Base-by-base conservation (phyloP, 2,113 vertebrate genomes). In the Macrotis lagotis region DNA sequence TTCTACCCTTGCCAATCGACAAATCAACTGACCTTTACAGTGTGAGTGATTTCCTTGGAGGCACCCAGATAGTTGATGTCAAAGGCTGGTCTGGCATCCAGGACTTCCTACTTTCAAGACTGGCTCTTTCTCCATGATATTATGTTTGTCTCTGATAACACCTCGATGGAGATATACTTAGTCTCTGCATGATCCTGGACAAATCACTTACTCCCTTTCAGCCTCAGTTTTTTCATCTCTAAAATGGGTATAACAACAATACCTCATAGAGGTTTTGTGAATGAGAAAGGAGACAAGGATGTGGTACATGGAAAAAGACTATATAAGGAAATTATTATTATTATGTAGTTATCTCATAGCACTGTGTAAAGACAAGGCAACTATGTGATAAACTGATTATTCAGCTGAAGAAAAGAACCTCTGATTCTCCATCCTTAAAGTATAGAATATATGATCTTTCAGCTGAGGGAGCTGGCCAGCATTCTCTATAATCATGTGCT, bases 401-500 rank as follows among this genome's bases (percentile, higher is more conserved):
- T 53, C 37, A 53, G 89, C 47, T 26, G 92, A 91, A 50, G 24
- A 91, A 44, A 19, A 51, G 31, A 25, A 25, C 26, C 11, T 95
- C 25, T 91, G 5, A 16, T 66, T 66, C 31, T 37, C 28, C 11
- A 37, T 92, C 90, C 90, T 95, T 96, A 47, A 95, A 95, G 92
- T 89, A 26, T 25, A 51, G 6, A 7, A 90, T 89, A 26, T 19
- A 52, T 44, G 91, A 94, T 96, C 96, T 49, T 19, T 59, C 51
- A 95, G 51, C 25, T 90, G 88, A 59, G 47, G 25, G 88, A 31
- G 12, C 47, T 74, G 52, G 28, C 0, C 51, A 49, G 50, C 10
- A 89, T 93, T 92, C 90, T 44, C 88, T 59, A 48, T n/a, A 92
- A 59, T 48, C 25, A 48, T 3, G 90, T 49, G 3, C 44, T 22